phyloP scores from a whole-genome alignment of 23 tunicate species.

The Trididemnum clinides region DNA sequence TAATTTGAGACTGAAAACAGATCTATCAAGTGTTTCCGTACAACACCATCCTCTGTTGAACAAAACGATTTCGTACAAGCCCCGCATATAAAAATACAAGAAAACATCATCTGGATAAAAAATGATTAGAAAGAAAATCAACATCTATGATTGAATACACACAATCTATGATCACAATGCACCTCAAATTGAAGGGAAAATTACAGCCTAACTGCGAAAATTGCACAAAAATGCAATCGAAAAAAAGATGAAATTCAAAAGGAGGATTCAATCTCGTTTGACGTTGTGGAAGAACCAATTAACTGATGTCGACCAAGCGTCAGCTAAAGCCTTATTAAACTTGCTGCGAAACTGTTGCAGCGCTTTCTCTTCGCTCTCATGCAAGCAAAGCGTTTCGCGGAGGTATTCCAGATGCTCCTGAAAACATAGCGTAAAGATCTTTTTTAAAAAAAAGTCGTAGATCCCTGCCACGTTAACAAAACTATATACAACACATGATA shows the following conservation, averaged over 20 bases:
- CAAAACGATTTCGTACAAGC: too few relatives aligned
- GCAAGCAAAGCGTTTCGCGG: conserved; percentile 68
- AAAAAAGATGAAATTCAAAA: not conserved
- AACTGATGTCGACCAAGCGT: conserved; percentile 88
- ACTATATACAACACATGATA: too few relatives aligned
- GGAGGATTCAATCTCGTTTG: not conserved
- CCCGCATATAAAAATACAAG: too few relatives aligned
- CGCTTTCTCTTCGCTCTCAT: conserved; percentile 74
- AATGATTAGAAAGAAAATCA: too few relatives aligned
- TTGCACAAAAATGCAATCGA: not conserved
- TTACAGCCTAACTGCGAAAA: not conserved
- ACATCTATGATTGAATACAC: not conserved
- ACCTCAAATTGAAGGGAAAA: not conserved
- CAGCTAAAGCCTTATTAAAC: conserved; percentile 77
- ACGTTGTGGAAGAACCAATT: conserved; percentile 96
- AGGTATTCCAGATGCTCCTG: conserved; percentile 82
- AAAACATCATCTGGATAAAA: too few relatives aligned
- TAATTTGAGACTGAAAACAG: too few relatives aligned
- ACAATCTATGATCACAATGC: not conserved
- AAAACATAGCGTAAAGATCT: too few relatives aligned
- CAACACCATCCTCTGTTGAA: too few relatives aligned
- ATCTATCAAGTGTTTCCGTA: too few relatives aligned
- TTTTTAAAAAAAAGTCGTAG: too few relatives aligned
- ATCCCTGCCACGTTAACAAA: too few relatives aligned
- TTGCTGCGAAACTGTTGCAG: conserved; percentile 67